Conservation (phyloP, 2,797 vertebrate species). For the Myotis daubentonii region DNA sequence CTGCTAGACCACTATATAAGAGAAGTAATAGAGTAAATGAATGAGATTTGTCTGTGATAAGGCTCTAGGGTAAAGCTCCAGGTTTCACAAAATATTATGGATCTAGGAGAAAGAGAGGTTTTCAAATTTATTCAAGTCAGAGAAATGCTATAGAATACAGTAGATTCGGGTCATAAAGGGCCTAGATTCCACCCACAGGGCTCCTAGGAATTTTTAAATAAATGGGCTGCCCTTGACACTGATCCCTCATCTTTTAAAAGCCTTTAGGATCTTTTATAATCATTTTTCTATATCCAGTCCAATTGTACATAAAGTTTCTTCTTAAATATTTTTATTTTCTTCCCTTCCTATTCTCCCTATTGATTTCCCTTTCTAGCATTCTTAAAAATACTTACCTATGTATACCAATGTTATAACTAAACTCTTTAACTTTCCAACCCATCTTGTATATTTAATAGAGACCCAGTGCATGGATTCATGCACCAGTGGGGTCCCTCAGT, state of each 20-base stretch:
- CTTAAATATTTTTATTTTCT: background rate
- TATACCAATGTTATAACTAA: background rate
- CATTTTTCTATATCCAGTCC: background rate
- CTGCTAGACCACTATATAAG: background rate
- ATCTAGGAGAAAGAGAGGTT: background rate
- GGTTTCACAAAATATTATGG: background rate
- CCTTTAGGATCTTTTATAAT: background rate
- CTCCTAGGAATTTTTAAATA: background rate
- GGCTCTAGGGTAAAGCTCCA: background rate
- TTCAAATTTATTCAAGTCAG: background rate
- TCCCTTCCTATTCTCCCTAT: background rate
- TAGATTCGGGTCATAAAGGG: background rate
- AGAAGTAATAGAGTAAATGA: background rate
- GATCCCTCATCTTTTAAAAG: background rate
- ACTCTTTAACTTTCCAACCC: background rate
- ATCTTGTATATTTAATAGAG: background rate
- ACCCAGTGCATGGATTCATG: no score
- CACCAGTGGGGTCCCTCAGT: no score
- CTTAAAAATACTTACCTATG: background rate
- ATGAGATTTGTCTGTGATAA: background rate
- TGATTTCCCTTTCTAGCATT: background rate
- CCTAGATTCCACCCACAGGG: background rate
- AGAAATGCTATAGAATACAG: background rate
- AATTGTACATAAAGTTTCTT: background rate
- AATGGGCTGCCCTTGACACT: background rate